A percentile compares a stretch with the other conserved stretches of the same genome.
Evolutionary conservation across 1,140 invertebrate species (phyloP).

Genomic region (Drosophila busckii): DNA sequence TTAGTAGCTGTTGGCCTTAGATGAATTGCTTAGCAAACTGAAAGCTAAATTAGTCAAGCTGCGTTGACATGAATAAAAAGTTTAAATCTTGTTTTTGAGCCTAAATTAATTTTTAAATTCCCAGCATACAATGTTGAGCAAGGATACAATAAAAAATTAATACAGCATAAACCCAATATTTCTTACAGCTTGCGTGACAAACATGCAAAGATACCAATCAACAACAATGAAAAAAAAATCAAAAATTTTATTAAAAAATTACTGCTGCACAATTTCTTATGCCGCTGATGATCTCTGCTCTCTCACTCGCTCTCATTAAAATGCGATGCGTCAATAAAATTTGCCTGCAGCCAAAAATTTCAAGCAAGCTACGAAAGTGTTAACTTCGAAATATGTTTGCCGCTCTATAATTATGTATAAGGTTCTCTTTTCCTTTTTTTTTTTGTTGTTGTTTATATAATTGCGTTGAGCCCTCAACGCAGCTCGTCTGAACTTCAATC

Average conservation of each 20-base stretch:
- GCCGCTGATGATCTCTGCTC: slow-evolving; percentile 64
- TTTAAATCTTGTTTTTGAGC: too few relatives aligned
- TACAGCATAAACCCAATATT: slow-evolving; percentile 32
- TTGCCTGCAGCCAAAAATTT: slow-evolving; percentile 73
- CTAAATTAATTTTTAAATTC: too few relatives aligned
- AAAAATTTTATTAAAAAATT: slow-evolving; percentile 75
- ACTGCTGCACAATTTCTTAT: slow-evolving; percentile 25
- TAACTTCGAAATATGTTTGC: slow-evolving; percentile 77
- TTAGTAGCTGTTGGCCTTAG: too few relatives aligned
- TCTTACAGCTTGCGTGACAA: slow-evolving; percentile 54
- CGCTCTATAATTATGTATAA: slow-evolving; percentile 78
- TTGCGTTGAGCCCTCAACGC: slow-evolving; percentile 32
- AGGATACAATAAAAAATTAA: slow-evolving; percentile 3
- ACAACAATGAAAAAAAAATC: slow-evolving; percentile 41
- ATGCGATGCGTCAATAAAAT: slow-evolving; percentile 78
- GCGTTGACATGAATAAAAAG: too few relatives aligned
- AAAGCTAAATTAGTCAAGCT: too few relatives aligned
- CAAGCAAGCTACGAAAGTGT: slow-evolving; percentile 78
- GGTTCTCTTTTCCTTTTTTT: too few relatives aligned
- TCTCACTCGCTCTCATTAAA: too few relatives aligned
- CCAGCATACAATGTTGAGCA: slow-evolving; percentile 13
- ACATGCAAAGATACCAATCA: slow-evolving; percentile 62
- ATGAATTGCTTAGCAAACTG: too few relatives aligned
- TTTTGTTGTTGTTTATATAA: too few relatives aligned
- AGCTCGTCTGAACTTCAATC: slow-evolving; percentile 48